Evolutionary conservation across 2,888 invertebrate species (phyloP).

Genomic region (Bellardia pandia): DNA sequence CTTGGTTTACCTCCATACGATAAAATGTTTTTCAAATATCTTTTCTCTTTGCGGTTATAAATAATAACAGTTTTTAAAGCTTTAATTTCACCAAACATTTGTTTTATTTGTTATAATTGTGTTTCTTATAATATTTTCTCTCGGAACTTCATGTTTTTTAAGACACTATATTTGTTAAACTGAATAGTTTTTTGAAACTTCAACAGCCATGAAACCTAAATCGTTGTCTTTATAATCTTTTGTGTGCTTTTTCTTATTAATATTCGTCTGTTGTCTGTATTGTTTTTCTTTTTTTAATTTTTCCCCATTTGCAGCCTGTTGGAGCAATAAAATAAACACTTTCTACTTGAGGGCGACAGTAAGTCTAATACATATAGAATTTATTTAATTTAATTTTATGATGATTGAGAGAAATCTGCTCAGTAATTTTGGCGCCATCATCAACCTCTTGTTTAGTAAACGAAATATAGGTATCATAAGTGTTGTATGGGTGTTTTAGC

Average conservation of each 20-base stretch:
- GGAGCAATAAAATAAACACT: conserved; percentile 45
- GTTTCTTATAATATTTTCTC: conserved; percentile 13
- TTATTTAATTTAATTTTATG: conserved; percentile 66
- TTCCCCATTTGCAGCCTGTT: conserved; percentile 48
- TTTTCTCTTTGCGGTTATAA: conserved; percentile 22
- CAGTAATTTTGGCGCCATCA: conserved; percentile 68
- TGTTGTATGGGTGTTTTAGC: conserved; percentile 2
- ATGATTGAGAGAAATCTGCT: conserved; percentile 64
- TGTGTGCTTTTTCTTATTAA: conserved; percentile 1
- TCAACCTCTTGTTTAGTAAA: conserved; percentile 15
- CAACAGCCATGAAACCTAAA: conserved; percentile 64
- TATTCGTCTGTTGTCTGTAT: conserved; percentile 25
- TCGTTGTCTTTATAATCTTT: conserved; percentile 29
- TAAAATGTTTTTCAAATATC: background rate
- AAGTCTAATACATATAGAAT: conserved; percentile 69
- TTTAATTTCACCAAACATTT: conserved; percentile 57
- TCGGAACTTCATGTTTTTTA: conserved; percentile 35
- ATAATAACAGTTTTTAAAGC: conserved; percentile 54
- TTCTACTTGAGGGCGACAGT: conserved; percentile 61
- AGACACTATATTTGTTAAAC: conserved; percentile 58
- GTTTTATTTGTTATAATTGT: background rate
- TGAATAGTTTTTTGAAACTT: conserved; percentile 54
- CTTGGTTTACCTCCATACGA: conserved; percentile 50
- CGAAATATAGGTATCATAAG: background rate
- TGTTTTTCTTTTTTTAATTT: conserved; percentile 29